Evolutionary conservation across 2,113 vertebrate genomes (phyloP), one percentile per base, ranked within the genome.

Genomic region (Dryoscopus gambensis): DNA sequence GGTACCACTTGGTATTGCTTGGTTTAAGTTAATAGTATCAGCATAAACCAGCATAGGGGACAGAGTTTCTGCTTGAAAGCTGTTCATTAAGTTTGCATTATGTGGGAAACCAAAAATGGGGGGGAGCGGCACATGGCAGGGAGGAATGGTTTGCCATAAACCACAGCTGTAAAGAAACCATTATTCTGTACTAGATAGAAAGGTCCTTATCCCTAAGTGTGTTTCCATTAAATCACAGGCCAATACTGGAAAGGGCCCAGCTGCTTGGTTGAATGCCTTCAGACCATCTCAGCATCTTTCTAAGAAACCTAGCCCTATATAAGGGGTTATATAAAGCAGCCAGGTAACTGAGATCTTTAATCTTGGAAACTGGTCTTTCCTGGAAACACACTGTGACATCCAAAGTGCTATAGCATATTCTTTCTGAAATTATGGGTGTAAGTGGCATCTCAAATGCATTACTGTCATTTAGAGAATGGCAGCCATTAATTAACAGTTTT

Each of bases 131-230:
- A 2, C 33, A 5, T 5, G 40, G 24, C 8, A 4, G 15, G 33
- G 13, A 67, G 10, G 20, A 75, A 3, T 3, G 44, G 39, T 70
- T 78, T 89, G 40, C 87, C 24, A 59, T 49, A 95, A 91, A 82
- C 81, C 70, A 83, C 55, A 87, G 67, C 74, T 91, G 42, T 76
- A 91, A 93, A 91, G 81, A 85, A 93, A 64, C 21, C 13, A 39
- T 52, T 84, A 24, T 79, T 93, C 40, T 90, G 46, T 79, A 44
- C 49, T 71, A 85, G 53, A 50, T 79, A 50, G n/a, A 74, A 94
- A 60, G 25, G 53, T 76, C 70, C 67, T 71, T 74, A 55, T 46
- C 46, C 42, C 25, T 63, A 77, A 94, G 49, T 50, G 33, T 60
- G 24, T 93, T 76, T 83, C 69, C 70, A 50, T 91, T 18, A 79